Conservation (phyloP, 2,797 vertebrate species). For the Podarcis lilfordi region DNA sequence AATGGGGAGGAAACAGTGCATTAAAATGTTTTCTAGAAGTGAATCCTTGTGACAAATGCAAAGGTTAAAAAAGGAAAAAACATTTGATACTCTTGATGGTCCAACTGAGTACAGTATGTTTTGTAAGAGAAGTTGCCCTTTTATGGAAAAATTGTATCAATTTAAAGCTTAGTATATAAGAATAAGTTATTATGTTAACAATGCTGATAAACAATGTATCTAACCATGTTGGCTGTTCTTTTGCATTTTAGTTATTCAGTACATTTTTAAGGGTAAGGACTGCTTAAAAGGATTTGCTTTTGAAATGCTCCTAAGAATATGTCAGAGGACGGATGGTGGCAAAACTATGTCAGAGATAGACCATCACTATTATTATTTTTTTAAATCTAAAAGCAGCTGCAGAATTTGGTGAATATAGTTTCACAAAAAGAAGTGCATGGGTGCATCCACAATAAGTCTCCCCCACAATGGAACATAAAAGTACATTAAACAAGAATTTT, state of each 20-base stretch:
- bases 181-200: neutral
- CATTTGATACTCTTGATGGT: neutral
- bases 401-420: neutral
- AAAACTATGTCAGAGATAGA: neutral
- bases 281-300: neutral
- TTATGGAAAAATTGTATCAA: neutral
- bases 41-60: neutral
- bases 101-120: neutral
- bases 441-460: neutral
- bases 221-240: neutral
- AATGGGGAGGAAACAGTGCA: neutral
- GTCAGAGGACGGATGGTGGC: rapidly evolving
- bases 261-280: neutral
- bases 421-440: neutral
- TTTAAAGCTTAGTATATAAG: conserved; percentile 9
- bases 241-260: neutral
- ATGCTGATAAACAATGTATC: neutral
- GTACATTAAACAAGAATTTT: conserved; percentile 9
- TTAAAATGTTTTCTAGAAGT: neutral
- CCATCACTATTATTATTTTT: neutral
- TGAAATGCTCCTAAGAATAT: rapidly evolving
- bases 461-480: neutral
- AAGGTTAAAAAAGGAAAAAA: neutral
- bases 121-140: neutral
- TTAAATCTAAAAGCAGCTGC: neutral